Evolutionary conservation across 2,113 vertebrate species (phyloP).

Genomic region (Leptosomus discolor): DNA sequence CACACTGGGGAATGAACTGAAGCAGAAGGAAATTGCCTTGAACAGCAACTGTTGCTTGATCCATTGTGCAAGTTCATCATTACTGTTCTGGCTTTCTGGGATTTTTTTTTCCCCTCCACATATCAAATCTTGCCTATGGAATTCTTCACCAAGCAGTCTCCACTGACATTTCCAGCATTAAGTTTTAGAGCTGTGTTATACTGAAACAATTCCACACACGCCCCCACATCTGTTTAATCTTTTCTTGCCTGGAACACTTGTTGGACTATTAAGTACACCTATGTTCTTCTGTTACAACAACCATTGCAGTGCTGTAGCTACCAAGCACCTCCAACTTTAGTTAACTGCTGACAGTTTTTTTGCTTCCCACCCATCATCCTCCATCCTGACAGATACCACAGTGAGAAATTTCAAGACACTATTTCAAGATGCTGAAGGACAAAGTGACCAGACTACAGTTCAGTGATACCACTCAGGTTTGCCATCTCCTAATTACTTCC

Average conservation of each 20-base stretch:
- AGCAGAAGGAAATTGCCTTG: neutral
- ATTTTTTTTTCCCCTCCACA: neutral
- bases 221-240: neutral
- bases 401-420: neutral
- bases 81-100: neutral
- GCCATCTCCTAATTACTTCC: neutral
- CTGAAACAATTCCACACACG: neutral
- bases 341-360: neutral
- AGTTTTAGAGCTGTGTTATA: neutral
- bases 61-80: neutral
- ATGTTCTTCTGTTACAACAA: neutral
- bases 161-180: neutral
- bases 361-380: neutral
- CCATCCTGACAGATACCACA: neutral
- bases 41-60: neutral
- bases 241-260: neutral
- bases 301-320: neutral
- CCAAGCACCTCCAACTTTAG: neutral
- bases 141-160: neutral
- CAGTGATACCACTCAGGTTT: rapidly evolving
- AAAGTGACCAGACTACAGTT: neutral
- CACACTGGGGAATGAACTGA: neutral
- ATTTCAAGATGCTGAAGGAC: neutral
- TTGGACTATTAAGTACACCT: neutral
- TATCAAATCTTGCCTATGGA: neutral